phyloP scores from a whole-genome alignment of 2,888 invertebrate genomes.

The Cynaeus angustus region DNA sequence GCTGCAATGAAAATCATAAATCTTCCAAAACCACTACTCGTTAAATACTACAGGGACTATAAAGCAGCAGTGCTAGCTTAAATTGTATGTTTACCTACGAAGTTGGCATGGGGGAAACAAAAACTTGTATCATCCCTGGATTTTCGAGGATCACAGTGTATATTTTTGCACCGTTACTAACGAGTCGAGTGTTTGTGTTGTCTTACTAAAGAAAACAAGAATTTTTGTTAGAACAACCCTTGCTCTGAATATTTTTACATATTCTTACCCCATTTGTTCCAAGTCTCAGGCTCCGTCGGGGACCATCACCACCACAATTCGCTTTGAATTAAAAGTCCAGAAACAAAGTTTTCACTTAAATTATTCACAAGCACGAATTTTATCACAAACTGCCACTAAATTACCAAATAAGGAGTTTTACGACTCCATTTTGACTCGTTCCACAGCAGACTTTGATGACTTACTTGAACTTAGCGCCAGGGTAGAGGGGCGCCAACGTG shows the following conservation, averaged over 20 bases:
- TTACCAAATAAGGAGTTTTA: no score
- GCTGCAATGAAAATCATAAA: neutral
- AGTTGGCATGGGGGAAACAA: no score
- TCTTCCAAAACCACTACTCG: conserved; percentile 1
- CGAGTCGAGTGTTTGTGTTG: conserved; percentile 18
- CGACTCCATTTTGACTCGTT: no score
- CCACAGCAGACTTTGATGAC: no score
- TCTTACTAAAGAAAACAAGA: conserved; percentile 24
- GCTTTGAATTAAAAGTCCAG: conserved; percentile 5
- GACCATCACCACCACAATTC: neutral
- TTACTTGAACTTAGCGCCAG: no score
- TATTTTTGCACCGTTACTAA: neutral
- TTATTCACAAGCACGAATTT: conserved; percentile 5
- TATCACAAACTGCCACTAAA: no score
- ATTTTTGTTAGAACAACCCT: conserved; percentile 22
- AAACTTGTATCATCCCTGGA: no score
- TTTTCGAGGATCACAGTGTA: no score
- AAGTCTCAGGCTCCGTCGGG: neutral
- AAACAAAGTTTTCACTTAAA: conserved; percentile 4
- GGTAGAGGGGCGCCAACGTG: no score
- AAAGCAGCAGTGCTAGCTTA: neutral
- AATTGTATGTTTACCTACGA: neutral
- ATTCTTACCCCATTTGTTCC: conserved; percentile 21
- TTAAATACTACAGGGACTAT: neutral
- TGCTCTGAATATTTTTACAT: conserved; percentile 40